Evolutionary conservation across 2,797 vertebrate species (phyloP), one percentile per base, ranked within the genome.

Genomic region (Catamblyrhynchus diadema): DNA sequence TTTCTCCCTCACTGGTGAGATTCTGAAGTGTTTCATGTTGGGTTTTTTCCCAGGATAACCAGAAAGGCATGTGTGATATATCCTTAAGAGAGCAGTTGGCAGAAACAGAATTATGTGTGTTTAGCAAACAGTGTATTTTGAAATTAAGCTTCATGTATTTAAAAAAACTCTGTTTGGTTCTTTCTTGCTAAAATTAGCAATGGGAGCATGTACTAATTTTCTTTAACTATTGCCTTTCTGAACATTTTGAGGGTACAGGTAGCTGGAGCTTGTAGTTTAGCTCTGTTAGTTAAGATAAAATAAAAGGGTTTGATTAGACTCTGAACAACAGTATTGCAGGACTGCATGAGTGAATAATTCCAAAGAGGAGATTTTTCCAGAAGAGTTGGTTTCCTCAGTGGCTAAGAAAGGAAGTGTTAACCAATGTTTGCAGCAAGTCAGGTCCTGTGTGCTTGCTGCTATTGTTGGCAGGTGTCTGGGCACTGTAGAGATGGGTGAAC

Each of bases 101-200:
- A 96, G 95, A 96, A 97, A 89, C 61, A 87, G 94, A 97, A 90
- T 93, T 95, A 65, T 65, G 80, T 96, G 86, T 95, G 92, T 97
- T 97, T 94, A 97, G 93, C 94, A 96, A 97, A 96, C 91, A 92
- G 81, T 77, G 81, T 90, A 93, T 96, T 98, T 97, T 97, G 81
- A 97, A 97, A 96, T 97, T 48, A 95, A 96, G 90, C 16, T 61
- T 67, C 83, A 82, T 60, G 32, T 83, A 62, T 84, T 92, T 92
- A 91, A 60, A 24, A 86, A 94, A 94, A 71, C 70, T 74, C 84
- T 37, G 37, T 81, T 96, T 95, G 82, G 28, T 28, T 59, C 9
- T 54, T 96, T 93, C 92, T 95, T 88, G 89, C 91, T 96, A 96
- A 97, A 97, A 95, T 94, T 86, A 82, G 65, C 81, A 85, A 30